Evolutionary conservation across 2,888 invertebrate genomes (phyloP).

Genomic region (Cephonodes hylas): DNA sequence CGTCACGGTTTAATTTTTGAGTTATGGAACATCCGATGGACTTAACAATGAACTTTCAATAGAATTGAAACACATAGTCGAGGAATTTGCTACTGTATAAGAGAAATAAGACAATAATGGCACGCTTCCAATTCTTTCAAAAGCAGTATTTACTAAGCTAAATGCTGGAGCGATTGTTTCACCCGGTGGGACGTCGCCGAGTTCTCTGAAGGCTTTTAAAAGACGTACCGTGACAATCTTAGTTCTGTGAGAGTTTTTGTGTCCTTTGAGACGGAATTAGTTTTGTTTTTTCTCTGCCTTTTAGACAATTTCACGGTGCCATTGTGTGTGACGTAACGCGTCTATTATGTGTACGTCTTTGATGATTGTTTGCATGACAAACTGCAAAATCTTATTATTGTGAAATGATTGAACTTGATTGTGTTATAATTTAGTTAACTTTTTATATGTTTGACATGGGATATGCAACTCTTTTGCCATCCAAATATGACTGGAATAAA

Average conservation of each 20-base stretch:
- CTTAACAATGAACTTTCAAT: slow-evolving; percentile 23
- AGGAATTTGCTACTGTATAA: slow-evolving; percentile 51
- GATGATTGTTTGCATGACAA: not conserved
- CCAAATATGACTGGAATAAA: no score
- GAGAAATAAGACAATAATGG: slow-evolving; percentile 34
- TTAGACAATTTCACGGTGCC: slow-evolving; percentile 22
- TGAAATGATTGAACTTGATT: not conserved
- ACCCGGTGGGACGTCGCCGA: slow-evolving; percentile 41
- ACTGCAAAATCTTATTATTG: not conserved
- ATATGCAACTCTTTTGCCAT: no score
- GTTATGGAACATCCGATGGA: slow-evolving; percentile 42
- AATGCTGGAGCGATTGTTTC: slow-evolving; percentile 39
- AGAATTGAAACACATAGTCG: slow-evolving; percentile 31
- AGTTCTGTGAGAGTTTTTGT: slow-evolving; percentile 49
- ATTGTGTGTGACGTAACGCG: slow-evolving; percentile 1
- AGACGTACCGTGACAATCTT: slow-evolving; percentile 4
- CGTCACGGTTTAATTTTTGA: slow-evolving; percentile 47
- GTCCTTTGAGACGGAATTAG: slow-evolving; percentile 42
- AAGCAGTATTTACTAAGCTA: slow-evolving; percentile 37
- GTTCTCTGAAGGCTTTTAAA: slow-evolving; percentile 11
- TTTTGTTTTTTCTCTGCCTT: slow-evolving; percentile 40
- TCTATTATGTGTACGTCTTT: not conserved
- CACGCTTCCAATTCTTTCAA: slow-evolving; percentile 46
- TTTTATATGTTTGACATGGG: not conserved
- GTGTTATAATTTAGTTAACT: not conserved